Percentiles rank a stretch among this genome's conserved stretches.
Conservation (phyloP, 2,113 vertebrate species). For the Stictonetta naevosa region DNA sequence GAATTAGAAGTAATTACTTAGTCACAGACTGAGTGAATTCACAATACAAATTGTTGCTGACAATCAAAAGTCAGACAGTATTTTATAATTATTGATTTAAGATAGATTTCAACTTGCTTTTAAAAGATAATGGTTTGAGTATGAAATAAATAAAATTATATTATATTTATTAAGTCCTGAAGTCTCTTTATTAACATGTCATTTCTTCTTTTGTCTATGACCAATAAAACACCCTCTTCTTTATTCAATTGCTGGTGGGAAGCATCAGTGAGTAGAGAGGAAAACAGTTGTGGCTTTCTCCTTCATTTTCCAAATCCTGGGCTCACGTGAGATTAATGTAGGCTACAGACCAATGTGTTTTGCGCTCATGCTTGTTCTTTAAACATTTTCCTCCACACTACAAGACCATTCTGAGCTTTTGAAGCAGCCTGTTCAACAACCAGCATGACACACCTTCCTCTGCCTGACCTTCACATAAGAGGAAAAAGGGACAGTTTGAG, state of each 20-base stretch:
- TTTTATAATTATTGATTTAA: not conserved
- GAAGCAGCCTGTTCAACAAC: not conserved
- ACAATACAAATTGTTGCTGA: not conserved
- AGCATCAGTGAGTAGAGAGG: not conserved
- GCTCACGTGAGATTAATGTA: not conserved
- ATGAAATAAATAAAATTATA: not conserved
- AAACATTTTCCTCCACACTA: not conserved
- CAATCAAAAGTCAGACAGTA: not conserved
- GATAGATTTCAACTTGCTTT: not conserved
- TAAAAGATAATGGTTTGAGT: not conserved
- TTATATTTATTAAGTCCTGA: not conserved
- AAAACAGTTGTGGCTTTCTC: not conserved
- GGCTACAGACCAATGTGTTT: not conserved
- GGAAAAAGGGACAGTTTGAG: not conserved
- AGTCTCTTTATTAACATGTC: not conserved
- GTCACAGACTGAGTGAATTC: not conserved
- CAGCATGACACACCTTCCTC: not conserved
- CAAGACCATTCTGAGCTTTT: not conserved
- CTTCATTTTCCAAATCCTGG: not conserved
- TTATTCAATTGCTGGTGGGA: not conserved
- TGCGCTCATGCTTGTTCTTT: not conserved
- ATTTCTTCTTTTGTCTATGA: not conserved
- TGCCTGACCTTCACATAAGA: not conserved
- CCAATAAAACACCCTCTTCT: not conserved
- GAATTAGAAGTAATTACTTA: not conserved